These are phyloP conservation scores for Sebastes dallii DNA, from an alignment of 2,797 vertebrate species.

Conservation along the genomic window DNA sequence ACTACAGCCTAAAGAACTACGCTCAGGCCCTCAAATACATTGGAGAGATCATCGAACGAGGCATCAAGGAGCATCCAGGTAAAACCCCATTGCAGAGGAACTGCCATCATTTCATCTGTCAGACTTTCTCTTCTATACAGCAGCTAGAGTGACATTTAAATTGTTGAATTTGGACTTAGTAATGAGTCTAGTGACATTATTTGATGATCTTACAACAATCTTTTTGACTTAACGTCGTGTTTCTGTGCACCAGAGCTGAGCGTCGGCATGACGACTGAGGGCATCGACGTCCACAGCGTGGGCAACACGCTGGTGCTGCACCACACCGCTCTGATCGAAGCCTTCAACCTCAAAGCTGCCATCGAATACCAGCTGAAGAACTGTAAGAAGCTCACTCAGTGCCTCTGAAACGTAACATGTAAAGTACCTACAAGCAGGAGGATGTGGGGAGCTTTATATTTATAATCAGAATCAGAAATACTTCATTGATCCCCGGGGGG, in stretches of 20 bases:
- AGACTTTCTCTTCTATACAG: neutral
- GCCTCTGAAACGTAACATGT: neutral
- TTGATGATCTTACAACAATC: neutral
- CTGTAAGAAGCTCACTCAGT: constrained; percentile 61
- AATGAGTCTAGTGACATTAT: too few species aligned
- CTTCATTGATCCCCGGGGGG: too few species aligned
- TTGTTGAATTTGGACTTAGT: too few species aligned
- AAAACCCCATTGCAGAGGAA: neutral
- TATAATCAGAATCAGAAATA: too few species aligned
- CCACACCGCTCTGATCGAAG: constrained; percentile 92
- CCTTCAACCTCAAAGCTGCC: constrained; percentile 96
- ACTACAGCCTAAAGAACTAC: constrained; percentile 90
- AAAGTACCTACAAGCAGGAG: neutral
- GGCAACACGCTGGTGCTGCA: constrained; percentile 95
- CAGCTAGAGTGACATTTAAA: neutral
- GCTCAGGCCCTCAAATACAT: constrained; percentile 87
- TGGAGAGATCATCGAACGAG: constrained; percentile 88
- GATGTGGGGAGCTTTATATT: neutral
- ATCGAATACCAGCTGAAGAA: constrained; percentile 94
- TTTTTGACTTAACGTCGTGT: too few species aligned
- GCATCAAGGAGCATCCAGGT: constrained; percentile 93
- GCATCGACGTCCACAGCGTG: constrained; percentile 93
- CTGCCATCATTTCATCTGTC: neutral
- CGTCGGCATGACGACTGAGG: constrained; percentile 93
- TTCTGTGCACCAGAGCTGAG: constrained; percentile 83